Conservation (phyloP, 92 coral and sea anemone genomes). For the Phenganax subtilis region DNA sequence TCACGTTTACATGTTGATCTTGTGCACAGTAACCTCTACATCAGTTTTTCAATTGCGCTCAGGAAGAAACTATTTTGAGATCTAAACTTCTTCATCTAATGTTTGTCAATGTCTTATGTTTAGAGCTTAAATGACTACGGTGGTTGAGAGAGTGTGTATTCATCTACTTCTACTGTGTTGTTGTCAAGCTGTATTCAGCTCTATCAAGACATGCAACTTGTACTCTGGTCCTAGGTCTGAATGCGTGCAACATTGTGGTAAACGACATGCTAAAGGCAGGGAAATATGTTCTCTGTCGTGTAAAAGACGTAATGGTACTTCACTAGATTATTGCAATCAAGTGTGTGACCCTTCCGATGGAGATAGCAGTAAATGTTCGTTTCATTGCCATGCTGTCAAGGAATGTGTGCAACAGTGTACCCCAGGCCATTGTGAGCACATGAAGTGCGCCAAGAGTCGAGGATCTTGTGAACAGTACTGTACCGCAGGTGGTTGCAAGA, state of each 20-base stretch:
- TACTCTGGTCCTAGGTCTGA: background rate
- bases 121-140: conserved; percentile 37
- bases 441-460: conserved; percentile 22
- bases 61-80: background rate
- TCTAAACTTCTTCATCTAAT: background rate
- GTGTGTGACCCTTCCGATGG: conserved; percentile 23
- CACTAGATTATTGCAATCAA: background rate
- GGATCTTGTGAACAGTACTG: conserved; percentile 27
- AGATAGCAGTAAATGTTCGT: conserved; percentile 26
- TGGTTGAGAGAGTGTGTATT: background rate
- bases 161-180: conserved; percentile 13
- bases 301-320: background rate
- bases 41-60: background rate
- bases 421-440: conserved; percentile 33
- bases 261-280: background rate
- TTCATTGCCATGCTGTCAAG: conserved; percentile 20
- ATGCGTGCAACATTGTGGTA: conserved; percentile 29
- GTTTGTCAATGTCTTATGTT: background rate
- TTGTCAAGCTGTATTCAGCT: conserved; percentile 2
- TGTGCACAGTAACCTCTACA: background rate
- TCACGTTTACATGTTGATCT: too few relatives aligned
- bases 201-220: conserved; percentile 18
- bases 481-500: conserved; percentile 30
- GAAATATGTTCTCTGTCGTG: conserved; percentile 29
- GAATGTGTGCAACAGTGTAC: conserved; percentile 45